Evolutionary conservation across 2,113 vertebrate genomes (phyloP), one percentile per base, ranked within the genome.

Genomic region (Petroica traversi): DNA sequence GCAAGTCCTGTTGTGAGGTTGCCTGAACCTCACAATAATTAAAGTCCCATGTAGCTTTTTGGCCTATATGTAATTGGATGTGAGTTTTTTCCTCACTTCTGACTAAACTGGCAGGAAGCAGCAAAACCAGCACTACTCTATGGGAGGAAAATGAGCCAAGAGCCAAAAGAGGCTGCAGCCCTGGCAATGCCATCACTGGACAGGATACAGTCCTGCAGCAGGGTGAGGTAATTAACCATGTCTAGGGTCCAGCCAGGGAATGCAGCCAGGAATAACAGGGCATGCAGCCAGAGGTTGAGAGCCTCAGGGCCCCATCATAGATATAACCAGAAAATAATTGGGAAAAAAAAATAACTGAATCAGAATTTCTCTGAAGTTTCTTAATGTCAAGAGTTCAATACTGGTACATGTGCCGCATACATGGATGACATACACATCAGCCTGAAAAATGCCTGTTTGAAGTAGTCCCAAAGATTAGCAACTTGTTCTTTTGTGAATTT

Each of bases 401-500:
- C 9, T 55, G 25, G 41, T 79, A 36, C 9, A 3, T 6, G 28
- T 82, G 28, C 10, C 36, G 91, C 61, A 38, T 28, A 63, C 17
- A 9, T 26, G 40, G 25, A 17, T 63, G 11, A 59, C 40, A 23
- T 55, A 59, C 38, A 48, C n/a, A 38, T 62, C 46, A 79, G 28
- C 36, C 51, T 66, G 45, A 84, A 58, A 61, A 74, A 55, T 54
- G 78, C 3, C 25, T 57, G 18, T 82, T 87, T 85, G 61, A 88
- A 95, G 88, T 79, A 79, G 90, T 81, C 58, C 26, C 29, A 54
- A 89, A 45, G 68, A 82, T 58, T 69, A 63, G 25, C 76, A 74
- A 58, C 63, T 83, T 54, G 24, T 64, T 40, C 15, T 24, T 94
- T 95, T 97, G 85, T 74, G 80, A 94, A 89, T 45, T 85, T 95